Evolutionary conservation across 30 jellyfish, hydroid and myxozoan genomes (phyloP), one percentile per base, ranked within the genome.

Genomic region (Turritopsis dohrnii): DNA sequence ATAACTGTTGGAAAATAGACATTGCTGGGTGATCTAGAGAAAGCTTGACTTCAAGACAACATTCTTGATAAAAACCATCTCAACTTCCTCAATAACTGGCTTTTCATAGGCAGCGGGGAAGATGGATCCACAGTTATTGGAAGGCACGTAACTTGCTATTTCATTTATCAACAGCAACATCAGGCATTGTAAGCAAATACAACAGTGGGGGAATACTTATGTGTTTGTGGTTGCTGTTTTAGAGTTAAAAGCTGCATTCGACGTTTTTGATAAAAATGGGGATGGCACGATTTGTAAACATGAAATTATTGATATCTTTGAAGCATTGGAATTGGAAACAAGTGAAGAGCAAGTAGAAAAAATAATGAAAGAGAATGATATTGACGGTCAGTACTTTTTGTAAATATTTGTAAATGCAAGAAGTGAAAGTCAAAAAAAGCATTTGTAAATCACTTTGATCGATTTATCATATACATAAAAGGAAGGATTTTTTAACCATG

Each of bases 261-360:
- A 69, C 0, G 30, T 69, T 9, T 69, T 69, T 19, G 77, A 69
- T 69, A 69, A 69, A 69, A 69, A 69, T 27, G 30, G 30, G 0
- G 77, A 69, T 69, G 77, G 77, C 30, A 69, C 77, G 17, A 69
- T 69, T n/a, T 69, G 31, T 69, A 23, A 23, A 69, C 28, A 69
- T 21, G 77, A 69, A 69, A 27, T 69, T 0, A 9, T n/a, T 1
- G 77, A 69, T 69, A 69, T 69, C 77, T 69, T 69, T n/a, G 16
- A 69, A 69, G 77, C 77, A 1, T 69, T 69, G 77, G 23, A 69
- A 69, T 69, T 69, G 19, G 28, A 27, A 16, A n/a, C 16, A 69
- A 69, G 0, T 7, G 77, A 69, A 0, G 77, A 69, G 19, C 77
- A 69, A 69, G 23, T 69, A 0, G 30, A 27, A 17, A 69, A 69